These are phyloP conservation scores for Notolabrus celidotus DNA, from an alignment of 2,797 vertebrate genomes.

Conservation along the genomic window DNA sequence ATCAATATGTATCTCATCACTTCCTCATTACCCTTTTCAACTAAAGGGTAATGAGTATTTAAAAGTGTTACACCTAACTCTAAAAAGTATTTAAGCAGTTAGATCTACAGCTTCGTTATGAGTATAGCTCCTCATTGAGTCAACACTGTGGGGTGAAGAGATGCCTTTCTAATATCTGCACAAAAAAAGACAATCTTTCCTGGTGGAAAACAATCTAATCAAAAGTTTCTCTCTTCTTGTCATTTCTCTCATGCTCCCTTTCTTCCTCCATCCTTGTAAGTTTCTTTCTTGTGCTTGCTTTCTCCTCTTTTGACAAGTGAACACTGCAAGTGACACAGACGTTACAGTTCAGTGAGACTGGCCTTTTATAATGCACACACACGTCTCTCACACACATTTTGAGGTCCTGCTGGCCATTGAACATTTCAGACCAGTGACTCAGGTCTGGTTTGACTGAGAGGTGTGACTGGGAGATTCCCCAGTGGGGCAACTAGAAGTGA, in stretches of 20 bases:
- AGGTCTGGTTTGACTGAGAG: constrained; percentile 58
- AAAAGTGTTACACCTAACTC: too few relatives aligned
- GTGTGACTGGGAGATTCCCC: constrained; percentile 52
- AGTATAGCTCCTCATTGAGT: background rate
- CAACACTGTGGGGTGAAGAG: background rate
- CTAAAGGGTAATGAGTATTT: too few relatives aligned
- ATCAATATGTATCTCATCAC: background rate
- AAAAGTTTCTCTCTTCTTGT: constrained; percentile 17
- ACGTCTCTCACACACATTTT: background rate
- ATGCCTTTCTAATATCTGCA: background rate
- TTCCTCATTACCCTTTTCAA: background rate
- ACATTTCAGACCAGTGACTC: constrained; percentile 57
- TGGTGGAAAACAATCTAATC: background rate
- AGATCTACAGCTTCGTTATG: background rate
- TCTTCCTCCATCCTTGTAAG: background rate
- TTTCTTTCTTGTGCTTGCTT: constrained; percentile 23
- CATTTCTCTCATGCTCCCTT: constrained; percentile 26
- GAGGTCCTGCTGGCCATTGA: constrained; percentile 28
- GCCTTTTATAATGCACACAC: constrained; percentile 10
- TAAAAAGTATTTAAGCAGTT: background rate
- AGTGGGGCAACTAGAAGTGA: constrained; percentile 28
- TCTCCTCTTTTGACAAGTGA: constrained; percentile 53
- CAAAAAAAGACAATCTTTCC: background rate
- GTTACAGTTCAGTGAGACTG: constrained; percentile 58
- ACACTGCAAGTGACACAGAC: constrained; percentile 44